Base-by-base conservation (phyloP, 1,140 invertebrate genomes). In the Heliothis virescens region DNA sequence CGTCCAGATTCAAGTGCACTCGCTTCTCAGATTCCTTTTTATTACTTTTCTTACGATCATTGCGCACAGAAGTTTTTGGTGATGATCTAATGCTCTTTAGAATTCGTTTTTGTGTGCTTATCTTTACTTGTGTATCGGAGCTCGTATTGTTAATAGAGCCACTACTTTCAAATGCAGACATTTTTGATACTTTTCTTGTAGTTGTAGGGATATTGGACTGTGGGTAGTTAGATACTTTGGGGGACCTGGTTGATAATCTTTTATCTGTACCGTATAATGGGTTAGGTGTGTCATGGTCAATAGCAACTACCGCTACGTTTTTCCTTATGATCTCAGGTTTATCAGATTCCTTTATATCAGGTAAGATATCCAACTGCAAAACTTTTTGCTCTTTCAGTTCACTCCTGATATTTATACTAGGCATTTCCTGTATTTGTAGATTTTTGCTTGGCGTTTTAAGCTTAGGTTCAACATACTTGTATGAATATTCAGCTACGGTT, bases 371-470 rank as follows among this genome's bases (percentile, higher is more conserved):
- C 81, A 95, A 83, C 29, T 92, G 89, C 71, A 94, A 87, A 53
- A 95, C 94, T 80, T 93, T 94, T 83, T 95, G 94, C 41, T 90
- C 87, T 57, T 87, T 95, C n/a, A 95, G 81, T 84, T 94, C 89
- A 26, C 93, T 91, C 87, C 94, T 92, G 74, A 95, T 95, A 84
- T 92, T 93, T 57, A 95, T 90, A 81, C 89, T 89, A 41, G 95
- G 95, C 91, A 95, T 92, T 74, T 87, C 79, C 87, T 95, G 94
- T 63, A 95, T 55, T 81, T 91, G 78, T 67, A 95, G 82, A 11
- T 71, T 59, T 87, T 87, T 92, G 47, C 81, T 73, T 26, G 72
- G 63, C 13, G 55, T 62, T 63, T 82, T 78, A 16, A 65, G 74
- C 83, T 89, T 85, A 55, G 88, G 85, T 87, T 89, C 84, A 53